These are phyloP conservation scores for Helostoma temminkii DNA, from an alignment of 2,797 vertebrate species.

Conservation along the genomic window DNA sequence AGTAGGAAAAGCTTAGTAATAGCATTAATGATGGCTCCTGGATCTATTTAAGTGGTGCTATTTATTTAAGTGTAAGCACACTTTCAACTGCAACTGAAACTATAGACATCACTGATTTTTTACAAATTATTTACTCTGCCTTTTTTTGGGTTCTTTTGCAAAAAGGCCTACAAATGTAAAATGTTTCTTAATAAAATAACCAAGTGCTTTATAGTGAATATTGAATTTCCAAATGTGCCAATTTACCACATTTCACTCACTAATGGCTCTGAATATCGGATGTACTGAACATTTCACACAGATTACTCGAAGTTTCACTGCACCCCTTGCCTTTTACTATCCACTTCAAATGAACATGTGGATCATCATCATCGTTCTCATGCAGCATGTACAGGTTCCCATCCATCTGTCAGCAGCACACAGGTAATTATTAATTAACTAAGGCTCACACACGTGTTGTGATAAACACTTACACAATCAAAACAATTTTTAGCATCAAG, in stretches of 20 bases:
- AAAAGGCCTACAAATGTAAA: not conserved
- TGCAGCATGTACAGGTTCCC: not conserved
- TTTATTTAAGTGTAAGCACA: no score
- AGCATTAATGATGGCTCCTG: no score
- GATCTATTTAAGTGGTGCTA: no score
- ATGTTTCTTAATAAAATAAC: not conserved
- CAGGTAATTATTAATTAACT: conserved; percentile 15
- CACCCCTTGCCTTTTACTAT: not conserved
- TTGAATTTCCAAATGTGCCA: not conserved
- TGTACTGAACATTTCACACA: not conserved
- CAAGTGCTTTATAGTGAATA: no score
- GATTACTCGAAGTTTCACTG: not conserved
- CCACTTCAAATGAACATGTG: conserved; percentile 14
- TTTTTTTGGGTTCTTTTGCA: not conserved
- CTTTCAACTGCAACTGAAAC: not conserved
- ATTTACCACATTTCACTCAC: not conserved
- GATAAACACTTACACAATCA: conserved; percentile 15
- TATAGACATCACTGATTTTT: not conserved
- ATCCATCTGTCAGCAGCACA: conserved; percentile 13
- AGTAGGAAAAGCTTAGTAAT: not conserved
- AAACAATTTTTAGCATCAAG: not conserved
- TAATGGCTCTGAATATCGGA: not conserved
- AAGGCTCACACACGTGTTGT: conserved; percentile 2
- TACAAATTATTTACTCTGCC: not conserved
- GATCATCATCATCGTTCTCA: conserved; percentile 12